These are phyloP conservation scores for Indicator maculatus DNA, from an alignment of 2,113 vertebrate species.

Conservation along the genomic window DNA sequence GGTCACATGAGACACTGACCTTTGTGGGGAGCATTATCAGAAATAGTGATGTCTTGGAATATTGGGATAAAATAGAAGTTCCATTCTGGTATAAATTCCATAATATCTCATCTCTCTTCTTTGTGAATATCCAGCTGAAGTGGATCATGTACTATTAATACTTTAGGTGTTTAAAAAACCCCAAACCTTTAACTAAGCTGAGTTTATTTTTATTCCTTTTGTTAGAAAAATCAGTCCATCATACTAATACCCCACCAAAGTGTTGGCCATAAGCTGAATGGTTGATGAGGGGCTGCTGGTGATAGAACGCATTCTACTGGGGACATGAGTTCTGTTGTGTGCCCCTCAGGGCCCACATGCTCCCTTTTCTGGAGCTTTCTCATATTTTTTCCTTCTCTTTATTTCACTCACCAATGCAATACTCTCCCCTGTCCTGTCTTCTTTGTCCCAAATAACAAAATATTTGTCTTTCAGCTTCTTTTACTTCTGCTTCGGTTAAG, in stretches of 20 bases:
- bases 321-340: not conserved
- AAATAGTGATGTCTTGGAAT: not conserved
- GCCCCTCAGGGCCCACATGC: rapidly evolving
- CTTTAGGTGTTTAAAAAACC: not conserved
- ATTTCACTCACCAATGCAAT: not conserved
- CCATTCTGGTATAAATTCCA: not conserved
- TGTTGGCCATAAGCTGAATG: not conserved
- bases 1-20: not conserved
- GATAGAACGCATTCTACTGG: not conserved
- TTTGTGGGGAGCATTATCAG: not conserved
- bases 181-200: not conserved
- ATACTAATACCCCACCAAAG: not conserved
- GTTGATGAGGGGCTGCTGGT: not conserved
- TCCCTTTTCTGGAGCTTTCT: not conserved
- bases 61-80: not conserved
- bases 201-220: not conserved
- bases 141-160: not conserved
- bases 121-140: not conserved
- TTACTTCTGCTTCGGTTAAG: not conserved
- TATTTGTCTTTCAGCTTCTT: not conserved
- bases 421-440: not conserved
- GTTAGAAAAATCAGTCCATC: not conserved
- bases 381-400: not conserved
- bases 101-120: not conserved
- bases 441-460: not conserved